phyloP scores from a whole-genome alignment of 2,888 invertebrate species.

The Heliconius charithonia region DNA sequence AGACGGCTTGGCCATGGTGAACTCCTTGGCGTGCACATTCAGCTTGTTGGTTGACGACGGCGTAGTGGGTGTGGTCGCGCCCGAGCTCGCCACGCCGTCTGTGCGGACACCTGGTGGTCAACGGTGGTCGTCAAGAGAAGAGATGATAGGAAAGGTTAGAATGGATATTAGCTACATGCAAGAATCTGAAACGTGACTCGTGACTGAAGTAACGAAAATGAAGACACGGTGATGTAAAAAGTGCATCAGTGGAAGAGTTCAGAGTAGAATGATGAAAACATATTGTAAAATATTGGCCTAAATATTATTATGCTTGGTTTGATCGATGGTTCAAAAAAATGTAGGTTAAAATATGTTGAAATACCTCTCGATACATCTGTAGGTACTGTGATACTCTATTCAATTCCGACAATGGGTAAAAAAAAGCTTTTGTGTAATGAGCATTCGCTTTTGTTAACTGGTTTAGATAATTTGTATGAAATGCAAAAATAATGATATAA shows the following conservation, averaged over 20 bases:
- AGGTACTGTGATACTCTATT: not conserved
- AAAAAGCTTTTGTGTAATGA: conserved; percentile 10
- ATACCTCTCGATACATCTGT: not conserved
- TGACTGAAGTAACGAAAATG: conserved; percentile 21
- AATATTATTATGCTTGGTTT: not conserved
- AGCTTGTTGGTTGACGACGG: conserved; percentile 84
- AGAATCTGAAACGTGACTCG: conserved; percentile 8
- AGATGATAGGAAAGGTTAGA: conserved; percentile 71
- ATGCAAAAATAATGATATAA: conserved; percentile 3
- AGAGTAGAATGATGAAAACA: conserved; percentile 9
- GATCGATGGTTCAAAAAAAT: not conserved
- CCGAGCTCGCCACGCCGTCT: conserved; percentile 77
- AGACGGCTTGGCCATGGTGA: conserved; percentile 89
- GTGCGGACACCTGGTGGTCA: conserved; percentile 85
- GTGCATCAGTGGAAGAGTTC: conserved; percentile 8
- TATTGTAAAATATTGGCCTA: conserved; percentile 8
- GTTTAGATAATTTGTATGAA: conserved; percentile 8
- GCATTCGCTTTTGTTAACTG: not conserved
- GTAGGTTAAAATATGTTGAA: conserved; percentile 14
- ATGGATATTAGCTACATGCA: conserved; percentile 39
- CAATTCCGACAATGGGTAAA: not conserved
- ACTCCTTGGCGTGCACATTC: conserved; percentile 95
- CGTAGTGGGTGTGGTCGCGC: conserved; percentile 59
- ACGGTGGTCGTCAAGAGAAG: conserved; percentile 79
- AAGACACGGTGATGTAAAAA: conserved; percentile 9